phyloP scores from a whole-genome alignment of 1,140 invertebrate genomes.

The Pemphigus obesinymphae region DNA sequence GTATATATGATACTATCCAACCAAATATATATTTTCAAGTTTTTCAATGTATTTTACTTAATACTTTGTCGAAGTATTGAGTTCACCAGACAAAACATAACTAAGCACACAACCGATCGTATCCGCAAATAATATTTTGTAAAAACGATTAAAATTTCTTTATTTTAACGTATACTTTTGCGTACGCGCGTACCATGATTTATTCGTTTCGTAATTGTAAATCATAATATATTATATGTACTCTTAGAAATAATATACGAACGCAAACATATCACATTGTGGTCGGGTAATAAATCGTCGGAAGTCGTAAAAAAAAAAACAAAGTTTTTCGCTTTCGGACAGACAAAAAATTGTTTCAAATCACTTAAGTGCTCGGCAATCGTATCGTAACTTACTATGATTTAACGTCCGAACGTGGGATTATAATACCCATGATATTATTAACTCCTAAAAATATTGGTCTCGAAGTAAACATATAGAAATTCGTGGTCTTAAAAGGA shows the following conservation, averaged over 20 bases:
- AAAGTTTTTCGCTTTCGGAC: background rate
- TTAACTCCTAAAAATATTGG: slow-evolving; percentile 1
- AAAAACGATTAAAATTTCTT: background rate
- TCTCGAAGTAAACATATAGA: background rate
- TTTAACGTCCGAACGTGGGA: slow-evolving; percentile 13
- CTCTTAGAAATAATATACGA: background rate
- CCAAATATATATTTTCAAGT: too few species aligned
- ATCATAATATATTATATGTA: background rate
- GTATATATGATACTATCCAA: too few species aligned
- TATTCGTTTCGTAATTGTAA: background rate
- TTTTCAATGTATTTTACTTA: too few species aligned
- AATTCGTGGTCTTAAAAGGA: background rate
- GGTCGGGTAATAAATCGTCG: background rate
- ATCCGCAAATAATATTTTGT: too few species aligned
- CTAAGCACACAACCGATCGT: too few species aligned
- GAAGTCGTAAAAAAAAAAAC: background rate
- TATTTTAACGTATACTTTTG: background rate
- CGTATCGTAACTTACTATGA: slow-evolving; percentile 16
- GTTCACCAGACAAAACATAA: too few species aligned
- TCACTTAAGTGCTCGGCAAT: slow-evolving; percentile 9
- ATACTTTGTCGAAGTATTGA: too few species aligned
- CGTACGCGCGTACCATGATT: background rate
- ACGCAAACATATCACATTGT: background rate
- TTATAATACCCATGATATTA: slow-evolving; percentile 6
- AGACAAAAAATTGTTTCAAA: slow-evolving; percentile 27